Evolutionary conservation across 1,140 invertebrate species (phyloP).

Genomic region (Agrypnia vestita): DNA sequence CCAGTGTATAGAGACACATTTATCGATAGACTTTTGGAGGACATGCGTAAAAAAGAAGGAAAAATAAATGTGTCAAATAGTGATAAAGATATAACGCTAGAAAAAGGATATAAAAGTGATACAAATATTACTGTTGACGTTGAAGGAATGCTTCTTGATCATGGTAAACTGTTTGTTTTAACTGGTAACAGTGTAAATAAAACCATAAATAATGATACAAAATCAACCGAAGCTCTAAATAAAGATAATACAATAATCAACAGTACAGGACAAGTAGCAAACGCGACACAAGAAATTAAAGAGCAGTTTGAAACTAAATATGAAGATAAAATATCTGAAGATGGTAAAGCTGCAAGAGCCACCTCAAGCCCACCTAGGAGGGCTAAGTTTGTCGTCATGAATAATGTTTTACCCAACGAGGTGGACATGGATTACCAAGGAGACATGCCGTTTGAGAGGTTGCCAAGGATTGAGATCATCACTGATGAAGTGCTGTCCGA

Average conservation of each 20-base stretch:
- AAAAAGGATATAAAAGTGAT: not conserved
- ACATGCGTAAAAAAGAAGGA: conserved; percentile 20
- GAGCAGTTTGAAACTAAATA: too few species aligned
- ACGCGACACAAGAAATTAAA: too few species aligned
- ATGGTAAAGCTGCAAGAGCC: not conserved
- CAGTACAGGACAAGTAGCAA: not conserved
- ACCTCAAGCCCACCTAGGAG: not conserved
- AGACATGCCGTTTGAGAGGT: conserved; percentile 53
- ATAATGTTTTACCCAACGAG: conserved; percentile 11
- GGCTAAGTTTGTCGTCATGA: not conserved
- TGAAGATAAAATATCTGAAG: not conserved
- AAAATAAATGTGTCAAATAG: not conserved
- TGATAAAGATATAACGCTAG: not conserved
- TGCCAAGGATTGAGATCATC: conserved; percentile 51
- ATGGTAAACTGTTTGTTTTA: conserved; percentile 33
- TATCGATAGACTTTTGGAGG: conserved; percentile 40
- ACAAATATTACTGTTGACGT: not conserved
- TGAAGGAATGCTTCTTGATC: conserved; percentile 26
- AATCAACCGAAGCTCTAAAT: not conserved
- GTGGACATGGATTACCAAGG: conserved; percentile 51
- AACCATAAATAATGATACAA: not conserved
- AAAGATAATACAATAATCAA: not conserved
- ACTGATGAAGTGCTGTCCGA: conserved; percentile 56
- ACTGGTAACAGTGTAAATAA: not conserved
- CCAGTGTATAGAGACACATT: conserved; percentile 38